Evolutionary conservation across 2,888 invertebrate species (phyloP), one percentile per base, ranked within the genome.

Genomic region (Electrophaes corylata): DNA sequence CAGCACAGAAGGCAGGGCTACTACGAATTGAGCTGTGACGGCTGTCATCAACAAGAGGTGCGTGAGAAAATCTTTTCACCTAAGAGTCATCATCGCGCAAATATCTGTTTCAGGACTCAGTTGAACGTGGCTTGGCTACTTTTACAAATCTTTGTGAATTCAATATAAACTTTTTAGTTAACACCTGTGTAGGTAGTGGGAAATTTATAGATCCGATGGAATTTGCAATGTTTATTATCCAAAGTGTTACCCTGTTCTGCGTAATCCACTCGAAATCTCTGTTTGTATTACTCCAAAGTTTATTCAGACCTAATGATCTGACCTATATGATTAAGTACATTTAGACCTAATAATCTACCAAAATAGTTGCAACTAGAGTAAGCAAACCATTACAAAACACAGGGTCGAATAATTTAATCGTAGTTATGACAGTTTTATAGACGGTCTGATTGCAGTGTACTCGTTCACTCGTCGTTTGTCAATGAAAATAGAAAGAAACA

Each of bases 401-500:
- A 46, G 33, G 46, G 3, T 20, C 4, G 19, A 46, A 37, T n/a
- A 16, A n/a, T 48, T 39, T 11, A 26, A 18, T 16, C 29, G 16
- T 18, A 39, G 39, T 18, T 48, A 48, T 26, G 16, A 39, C 16
- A n/a, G 47, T 47, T 47, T 31, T 57, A 57, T 57, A n/a, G n/a
- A n/a, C 55, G 47, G 23, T 3, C 43, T 8, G 26, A 29, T 8
- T 29, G 31, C 19, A 14, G 45, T 44, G 63, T 67, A 47, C 55
- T 64, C 60, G 12, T 43, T 40, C 45, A 50, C 39, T 71, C 75
- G 68, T 76, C 71, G 70, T 75, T 69, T 78, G 76, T 76, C 76
- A 76, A 73, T 76, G 76, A n/a, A n/a, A n/a, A n/a, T n/a, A n/a
- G n/a, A n/a, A n/a, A n/a, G n/a, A n/a, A n/a, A n/a, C n/a, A n/a